Conservation (phyloP, 2,888 invertebrate genomes). For the Campoplex nolae region DNA sequence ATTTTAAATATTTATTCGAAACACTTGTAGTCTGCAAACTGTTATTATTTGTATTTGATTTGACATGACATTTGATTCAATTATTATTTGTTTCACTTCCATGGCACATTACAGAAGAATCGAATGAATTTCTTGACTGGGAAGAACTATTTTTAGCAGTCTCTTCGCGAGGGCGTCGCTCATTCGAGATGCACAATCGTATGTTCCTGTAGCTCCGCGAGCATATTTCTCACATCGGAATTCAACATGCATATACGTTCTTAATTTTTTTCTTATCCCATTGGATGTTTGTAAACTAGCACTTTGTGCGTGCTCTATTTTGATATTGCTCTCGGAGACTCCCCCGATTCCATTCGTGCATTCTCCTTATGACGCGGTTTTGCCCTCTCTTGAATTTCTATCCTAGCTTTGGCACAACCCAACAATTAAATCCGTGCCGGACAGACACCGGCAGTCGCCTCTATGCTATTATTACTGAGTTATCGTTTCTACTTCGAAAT, state of each 20-base stretch:
- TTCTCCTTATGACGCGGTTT: constrained; percentile 77
- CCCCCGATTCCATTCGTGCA: constrained; percentile 60
- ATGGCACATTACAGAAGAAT: not conserved
- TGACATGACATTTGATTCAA: not conserved
- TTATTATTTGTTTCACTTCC: not conserved
- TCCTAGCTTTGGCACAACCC: constrained; percentile 75
- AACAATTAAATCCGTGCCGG: constrained; percentile 81
- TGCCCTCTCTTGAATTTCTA: constrained; percentile 46
- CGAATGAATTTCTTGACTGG: not conserved
- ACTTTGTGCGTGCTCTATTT: constrained; percentile 70
- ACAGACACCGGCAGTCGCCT: constrained; percentile 73
- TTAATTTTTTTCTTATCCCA: constrained; percentile 28
- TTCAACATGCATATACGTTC: constrained; percentile 20
- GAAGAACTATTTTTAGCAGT: constrained; percentile 1
- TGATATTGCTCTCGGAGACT: constrained; percentile 68
- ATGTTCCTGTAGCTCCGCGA: constrained; percentile 36
- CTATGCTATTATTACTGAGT: constrained; percentile 81
- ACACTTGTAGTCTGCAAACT: not conserved
- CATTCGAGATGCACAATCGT: constrained; percentile 47
- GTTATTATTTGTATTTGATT: not conserved
- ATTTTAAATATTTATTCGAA: not conserved
- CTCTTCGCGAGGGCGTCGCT: constrained; percentile 59
- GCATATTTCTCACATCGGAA: constrained; percentile 41
- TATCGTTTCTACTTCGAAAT: constrained; percentile 77
- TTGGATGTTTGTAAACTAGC: constrained; percentile 36